Base-by-base conservation (phyloP, 2,797 vertebrate genomes). In the Coracias cyanogaster region DNA sequence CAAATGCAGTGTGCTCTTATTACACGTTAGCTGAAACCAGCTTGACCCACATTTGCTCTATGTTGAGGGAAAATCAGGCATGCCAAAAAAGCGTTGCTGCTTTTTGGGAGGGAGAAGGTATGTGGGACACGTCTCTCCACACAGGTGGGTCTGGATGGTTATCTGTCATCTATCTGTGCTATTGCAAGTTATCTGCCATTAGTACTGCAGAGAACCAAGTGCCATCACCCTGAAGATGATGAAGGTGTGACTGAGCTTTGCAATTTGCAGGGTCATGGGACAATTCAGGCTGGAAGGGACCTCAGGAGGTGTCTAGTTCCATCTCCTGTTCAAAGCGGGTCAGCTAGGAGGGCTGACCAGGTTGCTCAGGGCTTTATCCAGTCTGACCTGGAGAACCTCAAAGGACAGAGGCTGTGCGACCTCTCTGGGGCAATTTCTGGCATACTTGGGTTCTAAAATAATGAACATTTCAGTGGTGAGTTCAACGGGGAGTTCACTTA, bases 1-100 rank as follows among this genome's bases (percentile, higher is more conserved):
- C 31, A 35, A 29, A 15, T 4, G 8, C 20, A 31, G 7, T 2
- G 22, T 12, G 11, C 9, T 72, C 21, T 73, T 10, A 8, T 33
- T 18, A 6, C 5, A 10, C 0, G 0, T 19, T 15, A 24, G 21
- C 29, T 45, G 22, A 22, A 60, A 45, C 19, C 41, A 35, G 14
- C 9, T 19, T 11, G 33, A 19, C n/a, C 35, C 10, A 7, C 15
- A 28, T 49, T 74, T 54, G 6, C 45, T 49, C 3, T 18, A 9
- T 4, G 3, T 48, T 3, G 4, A 33, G 13, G 55, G 26, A 72
- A 67, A 54, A 29, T 18, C 25, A 12, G 45, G 31, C 10, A 15
- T 37, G 5, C 12, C 10, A 15, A 51, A 58, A 4, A 37, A 70
- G 7, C 7, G 3, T 35, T 1, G 0, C 18, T 14, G 4, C 2